A percentile compares a stretch with the other conserved stretches of the same genome.
Evolutionary conservation across 2,797 vertebrate genomes (phyloP).

Genomic region (Gallinago stenura): DNA sequence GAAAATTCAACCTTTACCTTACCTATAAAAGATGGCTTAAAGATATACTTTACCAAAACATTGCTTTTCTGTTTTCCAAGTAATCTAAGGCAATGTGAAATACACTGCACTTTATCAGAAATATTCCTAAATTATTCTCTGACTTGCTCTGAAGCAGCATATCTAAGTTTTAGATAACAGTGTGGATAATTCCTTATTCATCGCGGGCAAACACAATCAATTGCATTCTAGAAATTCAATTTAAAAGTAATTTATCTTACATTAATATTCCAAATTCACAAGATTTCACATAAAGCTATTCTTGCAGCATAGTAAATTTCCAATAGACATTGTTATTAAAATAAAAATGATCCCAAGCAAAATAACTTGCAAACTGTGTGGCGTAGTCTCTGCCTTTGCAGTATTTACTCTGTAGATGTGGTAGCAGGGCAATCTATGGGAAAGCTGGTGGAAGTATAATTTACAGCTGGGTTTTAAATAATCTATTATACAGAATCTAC

Average conservation of each 20-base stretch:
- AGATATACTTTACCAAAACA: slow-evolving; percentile 23
- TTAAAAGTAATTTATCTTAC: slow-evolving; percentile 76
- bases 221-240: slow-evolving; percentile 72
- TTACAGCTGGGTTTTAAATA: background rate
- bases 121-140: slow-evolving; percentile 56
- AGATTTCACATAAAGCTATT: slow-evolving; percentile 60
- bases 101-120: slow-evolving; percentile 69
- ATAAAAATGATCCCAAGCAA: slow-evolving; percentile 39
- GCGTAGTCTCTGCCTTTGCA: background rate
- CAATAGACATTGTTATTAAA: slow-evolving; percentile 58
- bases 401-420: background rate
- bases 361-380: slow-evolving; percentile 1
- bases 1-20: slow-evolving; percentile 17
- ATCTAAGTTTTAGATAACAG: slow-evolving; percentile 70
- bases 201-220: slow-evolving; percentile 71
- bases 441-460: background rate
- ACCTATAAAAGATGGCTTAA: background rate
- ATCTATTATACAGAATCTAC: background rate
- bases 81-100: slow-evolving; percentile 42
- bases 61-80: slow-evolving; percentile 26
- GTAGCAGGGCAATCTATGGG: background rate
- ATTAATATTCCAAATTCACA: slow-evolving; percentile 76
- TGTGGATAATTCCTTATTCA: slow-evolving; percentile 73
- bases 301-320: slow-evolving; percentile 64
- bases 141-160: slow-evolving; percentile 55